Conservation (phyloP, 2,888 invertebrate genomes). For the Ophraella communa region DNA sequence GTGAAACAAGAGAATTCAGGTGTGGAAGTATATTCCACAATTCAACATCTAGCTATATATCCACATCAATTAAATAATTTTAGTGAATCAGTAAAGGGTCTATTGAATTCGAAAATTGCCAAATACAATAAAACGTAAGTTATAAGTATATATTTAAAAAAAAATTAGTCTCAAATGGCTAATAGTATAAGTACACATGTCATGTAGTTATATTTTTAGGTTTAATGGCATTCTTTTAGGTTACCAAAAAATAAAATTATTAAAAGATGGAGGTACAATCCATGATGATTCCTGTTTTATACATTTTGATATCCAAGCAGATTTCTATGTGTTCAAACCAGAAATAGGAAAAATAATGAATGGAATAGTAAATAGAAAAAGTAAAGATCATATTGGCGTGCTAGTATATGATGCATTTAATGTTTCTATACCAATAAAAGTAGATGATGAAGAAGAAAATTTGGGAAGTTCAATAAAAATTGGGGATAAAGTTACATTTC, state of each 20-base stretch:
- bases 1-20: slow-evolving; percentile 66
- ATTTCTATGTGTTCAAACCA: slow-evolving; percentile 74
- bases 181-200: too few species aligned
- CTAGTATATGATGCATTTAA: slow-evolving; percentile 75
- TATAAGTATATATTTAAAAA: too few species aligned
- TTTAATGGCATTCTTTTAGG: slow-evolving; percentile 72
- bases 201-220: slow-evolving; percentile 59
- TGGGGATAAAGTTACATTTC: slow-evolving; percentile 69
- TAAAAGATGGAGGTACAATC: slow-evolving; percentile 66
- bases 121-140: slow-evolving; percentile 70
- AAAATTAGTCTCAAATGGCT: too few species aligned
- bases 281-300: slow-evolving; percentile 69
- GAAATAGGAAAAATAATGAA: slow-evolving; percentile 66
- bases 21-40: slow-evolving; percentile 63
- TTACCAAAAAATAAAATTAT: slow-evolving; percentile 69
- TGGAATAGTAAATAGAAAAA: slow-evolving; percentile 73
- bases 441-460: slow-evolving; percentile 62
- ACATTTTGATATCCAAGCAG: slow-evolving; percentile 71
- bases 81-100: slow-evolving; percentile 65
- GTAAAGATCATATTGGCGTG: slow-evolving; percentile 70
- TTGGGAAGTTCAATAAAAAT: slow-evolving; percentile 64
- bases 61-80: slow-evolving; percentile 70
- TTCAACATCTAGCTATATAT: slow-evolving; percentile 67
- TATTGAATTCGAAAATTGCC: slow-evolving; percentile 66
- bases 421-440: slow-evolving; percentile 70